Conservation (phyloP, 2,888 invertebrate genomes). For the Allophyes oxyacanthae region DNA sequence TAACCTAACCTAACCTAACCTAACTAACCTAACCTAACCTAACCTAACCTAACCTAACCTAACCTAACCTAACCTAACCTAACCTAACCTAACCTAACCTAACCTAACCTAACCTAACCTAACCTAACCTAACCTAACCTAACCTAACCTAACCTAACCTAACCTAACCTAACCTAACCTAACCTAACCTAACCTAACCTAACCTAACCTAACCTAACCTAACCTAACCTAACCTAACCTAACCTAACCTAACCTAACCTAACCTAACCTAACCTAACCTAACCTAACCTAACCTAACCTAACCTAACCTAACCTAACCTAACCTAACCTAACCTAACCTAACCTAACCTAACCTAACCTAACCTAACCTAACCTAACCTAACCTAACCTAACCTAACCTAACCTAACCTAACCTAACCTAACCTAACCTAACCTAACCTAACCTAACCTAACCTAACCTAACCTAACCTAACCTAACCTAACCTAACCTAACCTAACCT, state of each 20-base stretch:
- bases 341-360: not conserved
- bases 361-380: not conserved
- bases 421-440: not conserved
- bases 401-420: not conserved
- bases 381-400: not conserved
- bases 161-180: not conserved
- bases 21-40: not conserved
- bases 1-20: not conserved
- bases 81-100: not conserved
- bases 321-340: not conserved
- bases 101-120: not conserved
- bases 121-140: not conserved
- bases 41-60: not conserved
- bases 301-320: not conserved
- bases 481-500: not conserved
- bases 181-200: not conserved
- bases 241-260: not conserved
- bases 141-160: not conserved
- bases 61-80: not conserved
- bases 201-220: not conserved
- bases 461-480: not conserved
- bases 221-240: not conserved
- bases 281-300: not conserved
- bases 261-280: not conserved
- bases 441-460: not conserved